Base-by-base conservation (phyloP, 2,888 invertebrate genomes). In the Priocnemis perturbator region DNA sequence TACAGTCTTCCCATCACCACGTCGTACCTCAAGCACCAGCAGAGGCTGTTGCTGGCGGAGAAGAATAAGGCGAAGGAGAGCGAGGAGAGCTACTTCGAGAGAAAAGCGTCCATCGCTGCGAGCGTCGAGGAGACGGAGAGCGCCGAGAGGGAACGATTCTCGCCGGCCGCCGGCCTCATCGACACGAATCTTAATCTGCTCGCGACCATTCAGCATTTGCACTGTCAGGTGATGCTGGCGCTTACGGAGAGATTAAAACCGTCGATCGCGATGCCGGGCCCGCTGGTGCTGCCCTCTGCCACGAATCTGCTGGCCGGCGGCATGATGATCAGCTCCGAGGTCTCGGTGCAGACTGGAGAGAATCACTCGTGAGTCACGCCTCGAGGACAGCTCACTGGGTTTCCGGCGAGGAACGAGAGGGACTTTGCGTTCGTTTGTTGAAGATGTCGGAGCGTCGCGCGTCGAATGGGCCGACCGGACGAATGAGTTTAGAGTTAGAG, bases 1-100 rank as follows among this genome's bases (percentile, higher is more conserved):
- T 95, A 94, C 91, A 95, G 95, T 84, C 93, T 97, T 84, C 97
- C 97, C 57, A 96, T 97, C 80, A 97, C 97, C 58, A 96, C 96
- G 62, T 95, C 96, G 45, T 97, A 97, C 90, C 91, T 97, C 89
- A 96, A 95, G 88, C 93, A 95, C 85, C 95, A 96, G 91, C 91
- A 95, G 87, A 94, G 92, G 88, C 91, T 95, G 89, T 93, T 67
- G 89, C 77, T 63, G 57, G 93, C 81, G 89, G 91, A 85, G 92
- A 93, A 86, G 91, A 92, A 83, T 91, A 93, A 83, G 71, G 83
- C 73, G 20, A 78, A 81, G 57, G 81, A 52, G 55, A 47, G 23
- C 17, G 44, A 20, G 21, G 66, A n/a, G 59, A 88, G 83, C 85
- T 84, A 62, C 56, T n/a, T 71, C 89, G 88, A 89, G 86, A 89